phyloP scores from a whole-genome alignment of 2,797 vertebrate species.

The Hybognathus amarus region DNA sequence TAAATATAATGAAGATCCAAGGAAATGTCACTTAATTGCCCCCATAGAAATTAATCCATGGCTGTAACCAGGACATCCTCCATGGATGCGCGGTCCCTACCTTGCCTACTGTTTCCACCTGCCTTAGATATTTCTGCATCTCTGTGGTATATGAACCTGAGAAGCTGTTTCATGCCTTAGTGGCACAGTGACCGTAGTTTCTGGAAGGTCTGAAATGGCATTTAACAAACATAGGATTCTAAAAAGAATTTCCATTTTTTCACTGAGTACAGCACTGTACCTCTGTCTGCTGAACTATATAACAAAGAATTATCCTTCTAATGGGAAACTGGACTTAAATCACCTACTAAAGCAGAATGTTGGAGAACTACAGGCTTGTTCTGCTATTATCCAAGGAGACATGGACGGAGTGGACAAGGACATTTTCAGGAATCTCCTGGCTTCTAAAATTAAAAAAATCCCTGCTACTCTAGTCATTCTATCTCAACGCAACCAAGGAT shows the following conservation, averaged over 20 bases:
- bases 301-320: not conserved
- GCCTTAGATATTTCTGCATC: not conserved
- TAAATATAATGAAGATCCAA: not conserved
- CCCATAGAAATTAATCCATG: not conserved
- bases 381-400: constrained; percentile 73
- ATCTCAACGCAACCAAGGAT: constrained; percentile 76
- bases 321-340: not conserved
- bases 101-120: not conserved
- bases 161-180: not conserved
- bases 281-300: constrained; percentile 48
- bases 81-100: not conserved
- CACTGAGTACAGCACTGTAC: constrained; percentile 15
- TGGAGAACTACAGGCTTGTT: constrained; percentile 71
- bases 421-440: constrained; percentile 67
- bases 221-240: not conserved
- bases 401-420: constrained; percentile 40
- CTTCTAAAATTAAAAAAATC: constrained; percentile 54
- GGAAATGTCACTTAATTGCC: not conserved
- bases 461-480: constrained; percentile 69
- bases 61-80: not conserved
- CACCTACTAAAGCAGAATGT: constrained; percentile 51
- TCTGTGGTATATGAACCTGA: not conserved
- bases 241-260: not conserved
- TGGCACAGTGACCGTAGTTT: not conserved
- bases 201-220: constrained; percentile 31